phyloP scores from a whole-genome alignment of 2,797 vertebrate species.

The Pantherophis vulpinus region DNA sequence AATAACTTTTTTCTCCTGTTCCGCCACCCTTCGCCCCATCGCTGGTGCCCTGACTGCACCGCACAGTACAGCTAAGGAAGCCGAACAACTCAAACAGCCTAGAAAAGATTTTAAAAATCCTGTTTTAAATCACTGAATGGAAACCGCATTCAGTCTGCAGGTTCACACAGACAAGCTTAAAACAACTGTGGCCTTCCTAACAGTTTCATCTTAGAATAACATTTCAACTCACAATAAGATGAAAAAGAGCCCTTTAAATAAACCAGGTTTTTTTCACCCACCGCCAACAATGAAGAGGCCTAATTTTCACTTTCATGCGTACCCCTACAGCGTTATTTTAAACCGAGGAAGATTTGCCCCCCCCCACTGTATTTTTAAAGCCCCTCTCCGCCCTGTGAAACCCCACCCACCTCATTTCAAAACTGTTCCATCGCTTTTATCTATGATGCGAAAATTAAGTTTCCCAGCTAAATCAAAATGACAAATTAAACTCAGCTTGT shows the following conservation, averaged over 20 bases:
- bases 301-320: not conserved
- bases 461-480: not conserved
- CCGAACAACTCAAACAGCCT: not conserved
- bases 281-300: not conserved
- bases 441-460: not conserved
- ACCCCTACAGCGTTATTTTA: not conserved
- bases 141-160: not conserved
- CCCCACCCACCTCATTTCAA: not conserved
- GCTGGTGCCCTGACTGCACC: not conserved
- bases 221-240: not conserved
- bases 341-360: not conserved
- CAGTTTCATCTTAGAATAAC: not conserved
- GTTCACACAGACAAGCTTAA: not conserved
- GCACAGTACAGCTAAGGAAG: not conserved
- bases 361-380: not conserved
- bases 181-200: not conserved
- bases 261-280: not conserved
- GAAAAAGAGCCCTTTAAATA: not conserved
- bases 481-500: not conserved
- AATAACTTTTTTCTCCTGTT: not conserved
- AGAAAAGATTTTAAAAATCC: not conserved
- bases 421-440: not conserved
- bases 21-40: not conserved
- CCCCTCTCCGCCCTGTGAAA: not conserved
- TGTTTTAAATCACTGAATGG: not conserved